A percentile compares a stretch with the other conserved stretches of the same genome.
Evolutionary conservation across 2,888 invertebrate species (phyloP).

Genomic region (Zelleria hepariella): DNA sequence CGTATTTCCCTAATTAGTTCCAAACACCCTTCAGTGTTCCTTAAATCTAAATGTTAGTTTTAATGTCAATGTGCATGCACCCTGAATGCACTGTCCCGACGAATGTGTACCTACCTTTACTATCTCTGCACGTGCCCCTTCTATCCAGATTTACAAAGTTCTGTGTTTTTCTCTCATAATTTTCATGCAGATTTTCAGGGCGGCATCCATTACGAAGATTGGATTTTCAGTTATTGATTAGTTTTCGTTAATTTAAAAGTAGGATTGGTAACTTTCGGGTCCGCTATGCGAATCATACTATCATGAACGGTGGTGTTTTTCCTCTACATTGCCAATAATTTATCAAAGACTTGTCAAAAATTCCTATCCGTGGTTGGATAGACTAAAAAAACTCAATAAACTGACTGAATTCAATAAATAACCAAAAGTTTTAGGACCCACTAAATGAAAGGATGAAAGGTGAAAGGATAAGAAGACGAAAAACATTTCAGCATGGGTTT

Average conservation of each 20-base stretch:
- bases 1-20: neutral
- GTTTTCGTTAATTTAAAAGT: neutral
- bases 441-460: no score
- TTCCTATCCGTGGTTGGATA: no score
- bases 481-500: no score
- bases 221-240: constrained; percentile 42
- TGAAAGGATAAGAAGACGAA: no score
- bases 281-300: neutral
- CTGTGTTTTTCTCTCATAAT: constrained; percentile 25
- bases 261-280: neutral
- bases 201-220: constrained; percentile 54
- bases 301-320: neutral
- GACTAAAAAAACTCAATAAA: no score
- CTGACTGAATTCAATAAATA: no score
- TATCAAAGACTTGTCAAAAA: neutral
- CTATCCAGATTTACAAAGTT: neutral
- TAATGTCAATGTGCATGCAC: constrained; percentile 60
- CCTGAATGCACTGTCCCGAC: constrained; percentile 65
- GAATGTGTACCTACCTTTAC: constrained; percentile 37
- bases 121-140: constrained; percentile 41
- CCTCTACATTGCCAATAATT: neutral
- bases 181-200: constrained; percentile 33
- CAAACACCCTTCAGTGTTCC: constrained; percentile 11
- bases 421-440: no score
- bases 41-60: constrained; percentile 28